phyloP scores from a whole-genome alignment of 2,797 vertebrate genomes.

The Rhynchotus rufescens region DNA sequence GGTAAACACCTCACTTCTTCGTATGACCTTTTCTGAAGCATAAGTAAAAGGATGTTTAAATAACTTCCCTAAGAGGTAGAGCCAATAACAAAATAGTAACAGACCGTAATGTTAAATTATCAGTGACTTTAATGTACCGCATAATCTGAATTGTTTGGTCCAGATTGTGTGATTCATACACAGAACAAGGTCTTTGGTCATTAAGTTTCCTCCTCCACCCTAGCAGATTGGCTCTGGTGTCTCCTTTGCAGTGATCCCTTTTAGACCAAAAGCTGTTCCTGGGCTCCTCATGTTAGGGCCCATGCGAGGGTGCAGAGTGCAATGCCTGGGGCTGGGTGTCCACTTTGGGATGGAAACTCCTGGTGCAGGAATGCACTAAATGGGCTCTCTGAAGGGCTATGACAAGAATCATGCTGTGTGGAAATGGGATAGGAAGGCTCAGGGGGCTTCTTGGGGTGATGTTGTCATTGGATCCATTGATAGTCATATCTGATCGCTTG shows the following conservation, averaged over 20 bases:
- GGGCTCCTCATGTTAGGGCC: neutral
- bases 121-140: neutral
- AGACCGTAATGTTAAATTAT: neutral
- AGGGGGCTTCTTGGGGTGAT: neutral
- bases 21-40: constrained; percentile 13
- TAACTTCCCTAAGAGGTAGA: neutral
- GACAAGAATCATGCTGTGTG: neutral
- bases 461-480: neutral
- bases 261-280: neutral
- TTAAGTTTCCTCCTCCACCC: neutral
- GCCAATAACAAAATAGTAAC: neutral
- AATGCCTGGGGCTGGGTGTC: accelerated
- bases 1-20: constrained; percentile 14
- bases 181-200: neutral
- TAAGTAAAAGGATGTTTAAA: neutral
- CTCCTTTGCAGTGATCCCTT: neutral
- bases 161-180: neutral
- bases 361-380: neutral
- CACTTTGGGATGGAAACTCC: neutral
- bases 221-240: neutral
- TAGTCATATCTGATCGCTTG: neutral
- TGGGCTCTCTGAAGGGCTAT: neutral
- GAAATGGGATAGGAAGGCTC: neutral
- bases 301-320: neutral
- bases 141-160: neutral